A percentile compares a stretch with the other conserved stretches of the same genome.
Conservation (phyloP, 2,888 invertebrate genomes). For the Notocelia uddmanniana region DNA sequence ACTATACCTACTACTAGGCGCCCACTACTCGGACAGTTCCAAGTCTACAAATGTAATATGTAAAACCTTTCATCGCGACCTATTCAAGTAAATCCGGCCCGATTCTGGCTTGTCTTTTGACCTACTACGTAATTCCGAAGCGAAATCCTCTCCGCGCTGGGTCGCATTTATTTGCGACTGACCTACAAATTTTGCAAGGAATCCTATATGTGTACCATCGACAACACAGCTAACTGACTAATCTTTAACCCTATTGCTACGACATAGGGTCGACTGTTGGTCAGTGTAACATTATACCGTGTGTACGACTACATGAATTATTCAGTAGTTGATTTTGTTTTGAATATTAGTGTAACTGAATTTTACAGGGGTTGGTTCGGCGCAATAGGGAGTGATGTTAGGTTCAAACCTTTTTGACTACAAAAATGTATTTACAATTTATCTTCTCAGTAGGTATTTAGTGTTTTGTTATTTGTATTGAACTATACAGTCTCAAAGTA, state of each 20-base stretch:
- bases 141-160: slow-evolving; percentile 41
- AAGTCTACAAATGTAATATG: slow-evolving; percentile 9
- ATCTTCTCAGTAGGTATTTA: neutral
- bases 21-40: neutral
- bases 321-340: slow-evolving; percentile 40
- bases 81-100: slow-evolving; percentile 25
- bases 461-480: too few relatives aligned
- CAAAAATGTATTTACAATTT: neutral
- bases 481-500: too few relatives aligned
- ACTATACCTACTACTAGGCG: neutral
- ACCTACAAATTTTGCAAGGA: slow-evolving; percentile 46
- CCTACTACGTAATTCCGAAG: slow-evolving; percentile 26
- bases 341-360: slow-evolving; percentile 37
- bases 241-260: neutral
- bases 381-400: neutral
- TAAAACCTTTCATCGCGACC: slow-evolving; percentile 38
- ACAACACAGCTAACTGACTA: neutral
- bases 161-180: slow-evolving; percentile 47
- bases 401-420: neutral
- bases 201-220: slow-evolving; percentile 31
- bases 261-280: neutral
- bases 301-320: slow-evolving; percentile 25
- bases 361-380: slow-evolving; percentile 20
- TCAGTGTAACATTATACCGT: neutral
- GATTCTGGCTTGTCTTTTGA: slow-evolving; percentile 29